These are phyloP conservation scores for Hemibagrus wyckioides DNA, from an alignment of 2,113 vertebrate species.

Conservation along the genomic window DNA sequence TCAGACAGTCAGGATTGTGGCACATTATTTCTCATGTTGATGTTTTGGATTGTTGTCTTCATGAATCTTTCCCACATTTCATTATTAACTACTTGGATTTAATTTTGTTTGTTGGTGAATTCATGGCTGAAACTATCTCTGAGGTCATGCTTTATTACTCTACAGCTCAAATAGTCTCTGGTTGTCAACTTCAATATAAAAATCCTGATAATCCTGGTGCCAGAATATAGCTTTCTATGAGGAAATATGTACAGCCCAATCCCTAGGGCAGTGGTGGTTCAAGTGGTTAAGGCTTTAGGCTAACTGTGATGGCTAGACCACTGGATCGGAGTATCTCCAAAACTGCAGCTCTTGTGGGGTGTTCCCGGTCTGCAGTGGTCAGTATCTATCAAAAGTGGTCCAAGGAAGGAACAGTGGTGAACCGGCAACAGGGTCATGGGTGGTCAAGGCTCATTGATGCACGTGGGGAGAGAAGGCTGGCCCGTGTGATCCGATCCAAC, in stretches of 20 bases:
- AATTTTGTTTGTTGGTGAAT: not conserved
- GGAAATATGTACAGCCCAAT: not conserved
- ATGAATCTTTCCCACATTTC: not conserved
- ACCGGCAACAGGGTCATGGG: no score
- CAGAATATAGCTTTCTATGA: not conserved
- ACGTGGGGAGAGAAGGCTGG: no score
- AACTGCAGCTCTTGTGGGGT: no score
- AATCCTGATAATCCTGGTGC: not conserved
- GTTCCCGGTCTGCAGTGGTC: no score
- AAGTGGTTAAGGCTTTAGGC: no score
- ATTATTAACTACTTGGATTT: not conserved
- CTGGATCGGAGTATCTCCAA: no score
- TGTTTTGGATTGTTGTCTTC: not conserved
- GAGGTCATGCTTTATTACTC: not conserved
- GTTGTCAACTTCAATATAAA: not conserved
- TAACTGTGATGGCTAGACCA: no score
- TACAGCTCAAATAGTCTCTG: not conserved
- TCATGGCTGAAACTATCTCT: not conserved
- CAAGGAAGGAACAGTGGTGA: no score
- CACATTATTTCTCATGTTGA: not conserved
- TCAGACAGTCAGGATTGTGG: not conserved
- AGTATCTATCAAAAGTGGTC: no score
- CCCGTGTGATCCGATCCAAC: no score
- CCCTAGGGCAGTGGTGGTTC: not conserved
- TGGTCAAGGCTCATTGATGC: no score